Conservation (phyloP, 2,888 invertebrate genomes). For the Trichogramma dendrolimi region DNA sequence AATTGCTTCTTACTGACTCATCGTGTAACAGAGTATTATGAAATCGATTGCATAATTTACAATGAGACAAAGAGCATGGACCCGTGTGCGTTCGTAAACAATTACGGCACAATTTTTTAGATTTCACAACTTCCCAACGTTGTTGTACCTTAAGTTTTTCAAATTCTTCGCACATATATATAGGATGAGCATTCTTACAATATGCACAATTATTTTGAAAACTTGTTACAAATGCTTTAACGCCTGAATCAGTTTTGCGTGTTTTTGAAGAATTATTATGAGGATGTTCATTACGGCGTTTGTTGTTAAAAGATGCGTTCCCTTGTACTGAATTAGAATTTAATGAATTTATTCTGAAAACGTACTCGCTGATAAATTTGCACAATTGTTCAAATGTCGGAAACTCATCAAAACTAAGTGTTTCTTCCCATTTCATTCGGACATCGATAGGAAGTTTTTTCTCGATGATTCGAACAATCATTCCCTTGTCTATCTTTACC, state of each 20-base stretch:
- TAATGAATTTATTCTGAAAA: background rate
- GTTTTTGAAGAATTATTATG: constrained; percentile 4
- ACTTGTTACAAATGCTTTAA: background rate
- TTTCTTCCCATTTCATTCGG: constrained; percentile 23
- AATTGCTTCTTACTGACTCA: background rate
- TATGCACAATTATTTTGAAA: background rate
- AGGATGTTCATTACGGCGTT: constrained; percentile 8
- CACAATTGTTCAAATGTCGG: constrained; percentile 22
- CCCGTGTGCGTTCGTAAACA: background rate
- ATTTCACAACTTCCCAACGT: background rate
- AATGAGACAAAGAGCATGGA: background rate
- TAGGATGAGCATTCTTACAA: background rate
- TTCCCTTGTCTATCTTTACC: constrained; percentile 20
- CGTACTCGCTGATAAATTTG: constrained; percentile 15
- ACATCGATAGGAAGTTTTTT: constrained; percentile 27
- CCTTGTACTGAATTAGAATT: background rate
- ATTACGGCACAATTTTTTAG: background rate
- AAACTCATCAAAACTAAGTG: constrained; percentile 6
- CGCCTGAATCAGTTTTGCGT: background rate
- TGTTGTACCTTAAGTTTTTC: background rate
- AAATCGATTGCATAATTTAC: background rate
- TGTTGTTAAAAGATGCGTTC: background rate
- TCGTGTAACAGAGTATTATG: background rate
- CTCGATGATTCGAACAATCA: constrained; percentile 27
- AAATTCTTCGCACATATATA: background rate